phyloP scores from a whole-genome alignment of 2,888 invertebrate genomes.

The Ditylenchus weischeri region DNA sequence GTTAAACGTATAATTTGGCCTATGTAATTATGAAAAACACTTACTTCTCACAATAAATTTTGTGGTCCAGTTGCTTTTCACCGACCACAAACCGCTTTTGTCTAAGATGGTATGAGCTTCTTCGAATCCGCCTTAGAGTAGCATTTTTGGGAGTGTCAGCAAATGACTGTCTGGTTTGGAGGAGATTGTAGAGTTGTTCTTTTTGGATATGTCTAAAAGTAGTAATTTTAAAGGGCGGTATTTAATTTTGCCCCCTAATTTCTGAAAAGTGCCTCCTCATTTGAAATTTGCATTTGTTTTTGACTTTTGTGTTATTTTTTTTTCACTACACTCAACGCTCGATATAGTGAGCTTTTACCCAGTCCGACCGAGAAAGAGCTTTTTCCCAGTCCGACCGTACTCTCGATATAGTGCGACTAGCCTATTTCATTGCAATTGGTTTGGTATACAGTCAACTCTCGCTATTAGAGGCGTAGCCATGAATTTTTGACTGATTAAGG shows the following conservation, averaged over 20 bases:
- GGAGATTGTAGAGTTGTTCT: not conserved
- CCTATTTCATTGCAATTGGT: too few relatives aligned
- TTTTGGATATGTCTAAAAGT: slow-evolving; percentile 6
- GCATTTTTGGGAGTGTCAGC: slow-evolving; percentile 33
- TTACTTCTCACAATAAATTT: slow-evolving; percentile 36
- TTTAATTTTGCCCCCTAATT: too few relatives aligned
- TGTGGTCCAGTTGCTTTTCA: slow-evolving; percentile 32
- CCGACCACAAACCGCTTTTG: slow-evolving; percentile 37
- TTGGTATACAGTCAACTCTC: too few relatives aligned
- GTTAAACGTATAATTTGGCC: too few relatives aligned
- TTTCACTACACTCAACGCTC: not conserved
- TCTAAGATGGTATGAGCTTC: slow-evolving; percentile 12
- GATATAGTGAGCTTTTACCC: not conserved
- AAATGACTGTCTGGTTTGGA: slow-evolving; percentile 13
- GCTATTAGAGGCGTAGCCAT: too few relatives aligned
- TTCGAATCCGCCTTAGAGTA: slow-evolving; percentile 23
- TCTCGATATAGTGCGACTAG: too few relatives aligned
- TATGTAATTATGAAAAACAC: not conserved
- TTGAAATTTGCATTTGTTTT: too few relatives aligned
- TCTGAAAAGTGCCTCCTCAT: not conserved
- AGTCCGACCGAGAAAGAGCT: too few relatives aligned
- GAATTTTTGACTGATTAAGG: too few relatives aligned
- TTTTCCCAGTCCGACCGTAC: too few relatives aligned
- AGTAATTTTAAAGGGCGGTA: too few relatives aligned
- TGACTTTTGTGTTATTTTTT: too few relatives aligned